Evolutionary conservation across 2,888 invertebrate genomes (phyloP), one percentile per base, ranked within the genome.

Genomic region (Nephrotoma flavescens): DNA sequence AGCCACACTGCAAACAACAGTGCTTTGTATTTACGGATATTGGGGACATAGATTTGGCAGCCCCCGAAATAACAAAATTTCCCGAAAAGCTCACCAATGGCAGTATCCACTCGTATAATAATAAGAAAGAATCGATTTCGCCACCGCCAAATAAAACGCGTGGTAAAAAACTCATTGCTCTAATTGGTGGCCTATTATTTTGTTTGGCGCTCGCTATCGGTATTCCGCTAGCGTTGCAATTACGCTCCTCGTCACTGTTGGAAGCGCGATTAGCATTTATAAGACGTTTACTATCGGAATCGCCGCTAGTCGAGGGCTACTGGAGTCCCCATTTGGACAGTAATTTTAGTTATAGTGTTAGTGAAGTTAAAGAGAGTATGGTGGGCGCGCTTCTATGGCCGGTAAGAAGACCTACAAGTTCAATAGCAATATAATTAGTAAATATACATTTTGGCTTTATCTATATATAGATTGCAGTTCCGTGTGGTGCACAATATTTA

Each of bases 401-500:
- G 0, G 87, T 88, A 15, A 86, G 87, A 11, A 4, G 19, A 4
- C 19, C 12, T 31, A 2, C 31, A 31, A 31, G 2, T 31, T 31
- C 31, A 2, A 31, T 31, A 31, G 2, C 31, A 3, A 31, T 3
- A 31, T 31, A 31, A 3, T 31, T 31, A 47, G 11, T 12, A 47
- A 47, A 47, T 3, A 47, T 12, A 47, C 1, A 2, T 41, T 41
- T 85, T 12, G 7, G 42, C 19, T 84, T 6, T 5, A 15, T 86
- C 19, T 19, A 19, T 84, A 86, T n/a, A 3, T 84, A 86, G 86
- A 90, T 92, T 85, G 88, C 90, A 0, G 94, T 94, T 0, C 93
- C 93, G 0, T 95, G 95, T 89, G 93, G 93, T 45, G 92, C 94
- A 0, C 94, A 95, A 89, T 93, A 93, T 89, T 92, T 94, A 88